phyloP scores from a whole-genome alignment of 2,888 invertebrate species.

The Fragum sueziense region DNA sequence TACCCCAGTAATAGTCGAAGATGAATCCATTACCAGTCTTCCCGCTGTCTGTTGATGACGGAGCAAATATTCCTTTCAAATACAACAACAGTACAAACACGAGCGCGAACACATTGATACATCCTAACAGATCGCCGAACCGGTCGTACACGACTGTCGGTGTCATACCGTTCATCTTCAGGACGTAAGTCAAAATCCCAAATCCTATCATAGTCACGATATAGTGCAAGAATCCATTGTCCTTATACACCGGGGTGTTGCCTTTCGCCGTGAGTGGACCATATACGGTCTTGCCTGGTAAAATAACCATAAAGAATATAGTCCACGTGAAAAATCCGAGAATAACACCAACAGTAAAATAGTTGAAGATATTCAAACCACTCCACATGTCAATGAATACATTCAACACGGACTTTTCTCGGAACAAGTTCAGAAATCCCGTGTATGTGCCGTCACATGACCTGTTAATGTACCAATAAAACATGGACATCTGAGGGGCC shows the following conservation, averaged over 20 bases:
- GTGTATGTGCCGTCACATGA: slow-evolving; percentile 74
- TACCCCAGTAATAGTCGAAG: slow-evolving; percentile 86
- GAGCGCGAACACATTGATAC: slow-evolving; percentile 83
- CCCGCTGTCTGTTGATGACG: slow-evolving; percentile 80
- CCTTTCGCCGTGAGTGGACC: slow-evolving; percentile 84
- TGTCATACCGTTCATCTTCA: slow-evolving; percentile 77
- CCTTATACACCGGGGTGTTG: slow-evolving; percentile 83
- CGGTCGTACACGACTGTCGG: slow-evolving; percentile 82
- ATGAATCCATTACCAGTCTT: slow-evolving; percentile 82
- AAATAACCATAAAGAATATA: slow-evolving; percentile 81
- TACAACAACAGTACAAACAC: slow-evolving; percentile 82
- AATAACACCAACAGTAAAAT: slow-evolving; percentile 70
- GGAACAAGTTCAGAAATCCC: slow-evolving; percentile 56
- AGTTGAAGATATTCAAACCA: slow-evolving; percentile 67
- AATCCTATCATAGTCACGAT: slow-evolving; percentile 81
- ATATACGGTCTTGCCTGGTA: slow-evolving; percentile 81
- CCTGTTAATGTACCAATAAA: slow-evolving; percentile 73
- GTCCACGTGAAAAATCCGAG: slow-evolving; percentile 81
- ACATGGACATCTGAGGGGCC: slow-evolving; percentile 74
- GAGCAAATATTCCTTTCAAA: slow-evolving; percentile 80
- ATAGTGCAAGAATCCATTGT: slow-evolving; percentile 84
- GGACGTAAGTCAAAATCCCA: slow-evolving; percentile 72
- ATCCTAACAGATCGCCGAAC: slow-evolving; percentile 83
- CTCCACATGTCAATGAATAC: slow-evolving; percentile 76
- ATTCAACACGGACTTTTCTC: slow-evolving; percentile 57